Evolutionary conservation across 1,140 invertebrate species (phyloP).

Genomic region (Aphaenogaster ashmeadi): DNA sequence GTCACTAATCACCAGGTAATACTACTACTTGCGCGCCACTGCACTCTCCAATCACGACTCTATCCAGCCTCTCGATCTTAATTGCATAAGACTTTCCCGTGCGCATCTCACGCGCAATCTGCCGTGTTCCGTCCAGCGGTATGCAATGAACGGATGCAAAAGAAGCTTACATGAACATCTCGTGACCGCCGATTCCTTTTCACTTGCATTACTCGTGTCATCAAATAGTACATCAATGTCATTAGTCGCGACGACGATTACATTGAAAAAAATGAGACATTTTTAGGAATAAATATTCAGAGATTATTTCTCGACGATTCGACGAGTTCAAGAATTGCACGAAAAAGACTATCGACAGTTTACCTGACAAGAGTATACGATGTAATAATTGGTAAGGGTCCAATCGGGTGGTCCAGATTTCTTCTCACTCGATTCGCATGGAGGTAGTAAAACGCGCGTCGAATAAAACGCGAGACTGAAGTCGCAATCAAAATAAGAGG

Average conservation of each 20-base stretch:
- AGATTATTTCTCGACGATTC: background rate
- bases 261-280: background rate
- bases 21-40: conserved; percentile 19
- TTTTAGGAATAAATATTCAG: background rate
- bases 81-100: conserved; percentile 43
- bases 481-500: conserved; percentile 3
- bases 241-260: background rate
- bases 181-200: background rate
- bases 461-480: background rate
- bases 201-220: background rate
- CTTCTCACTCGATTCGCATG: background rate
- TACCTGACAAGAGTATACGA: background rate
- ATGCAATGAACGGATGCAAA: background rate
- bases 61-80: conserved; percentile 45
- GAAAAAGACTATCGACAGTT: background rate
- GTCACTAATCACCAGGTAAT: conserved; percentile 48
- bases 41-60: conserved; percentile 34
- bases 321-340: background rate
- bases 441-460: background rate
- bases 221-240: background rate
- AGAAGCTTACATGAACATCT: background rate
- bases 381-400: background rate
- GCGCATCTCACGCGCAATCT: conserved; percentile 22
- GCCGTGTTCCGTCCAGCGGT: background rate
- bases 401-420: conserved; percentile 7